Conservation (phyloP, 2,797 vertebrate species). For the Mycteria americana region DNA sequence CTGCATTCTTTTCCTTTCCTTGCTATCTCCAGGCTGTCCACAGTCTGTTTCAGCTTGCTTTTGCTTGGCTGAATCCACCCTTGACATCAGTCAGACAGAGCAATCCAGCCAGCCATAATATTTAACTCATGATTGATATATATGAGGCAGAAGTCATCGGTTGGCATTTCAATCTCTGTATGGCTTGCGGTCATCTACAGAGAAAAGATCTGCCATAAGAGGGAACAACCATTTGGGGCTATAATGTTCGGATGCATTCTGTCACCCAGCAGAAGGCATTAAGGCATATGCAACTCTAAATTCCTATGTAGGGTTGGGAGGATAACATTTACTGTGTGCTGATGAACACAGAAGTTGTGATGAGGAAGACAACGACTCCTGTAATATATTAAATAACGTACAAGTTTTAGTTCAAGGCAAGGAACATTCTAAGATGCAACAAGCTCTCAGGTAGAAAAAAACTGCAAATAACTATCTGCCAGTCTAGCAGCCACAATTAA, state of each 20-base stretch:
- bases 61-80: not conserved
- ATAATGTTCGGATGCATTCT: not conserved
- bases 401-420: not conserved
- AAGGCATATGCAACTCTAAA: not conserved
- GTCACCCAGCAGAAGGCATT: not conserved
- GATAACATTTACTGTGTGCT: not conserved
- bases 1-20: not conserved
- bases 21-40: not conserved
- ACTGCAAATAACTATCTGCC: not conserved
- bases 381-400: not conserved
- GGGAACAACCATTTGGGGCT: not conserved
- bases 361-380: fast-evolving
- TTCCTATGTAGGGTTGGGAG: not conserved
- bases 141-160: not conserved
- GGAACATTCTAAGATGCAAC: not conserved
- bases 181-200: not conserved
- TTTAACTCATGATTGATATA: slow-evolving; percentile 27
- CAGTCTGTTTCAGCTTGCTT: not conserved
- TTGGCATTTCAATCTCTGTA: not conserved
- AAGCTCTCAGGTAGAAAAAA: not conserved
- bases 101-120: not conserved
- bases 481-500: not conserved
- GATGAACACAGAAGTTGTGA: not conserved
- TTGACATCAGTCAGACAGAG: not conserved
- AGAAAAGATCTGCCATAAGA: not conserved